Evolutionary conservation across 2,113 vertebrate genomes (phyloP).

Genomic region (Brachyistius frenatus): DNA sequence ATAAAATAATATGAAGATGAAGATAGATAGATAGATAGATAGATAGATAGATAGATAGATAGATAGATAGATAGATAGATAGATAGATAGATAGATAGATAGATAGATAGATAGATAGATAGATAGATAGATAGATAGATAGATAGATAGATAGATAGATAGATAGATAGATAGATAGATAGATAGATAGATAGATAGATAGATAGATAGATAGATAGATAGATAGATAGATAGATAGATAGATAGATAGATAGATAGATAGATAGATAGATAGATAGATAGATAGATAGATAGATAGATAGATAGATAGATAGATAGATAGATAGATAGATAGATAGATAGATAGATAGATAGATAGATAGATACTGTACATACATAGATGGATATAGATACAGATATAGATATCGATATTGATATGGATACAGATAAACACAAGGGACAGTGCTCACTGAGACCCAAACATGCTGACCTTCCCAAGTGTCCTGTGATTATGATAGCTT

Average conservation of each 20-base stretch:
- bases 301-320: no score
- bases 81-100: neutral
- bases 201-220: constrained; percentile 13
- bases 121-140: no score
- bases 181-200: constrained; percentile 18
- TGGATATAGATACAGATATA: neutral
- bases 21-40: constrained; percentile 17
- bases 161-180: constrained; percentile 3
- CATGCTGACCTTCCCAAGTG: constrained; percentile 56
- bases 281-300: no score
- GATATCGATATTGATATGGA: neutral
- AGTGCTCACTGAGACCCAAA: constrained; percentile 47
- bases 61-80: constrained; percentile 11
- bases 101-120: no score
- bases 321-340: no score
- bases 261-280: no score
- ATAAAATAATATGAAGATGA: no score
- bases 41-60: constrained; percentile 18
- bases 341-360: no score
- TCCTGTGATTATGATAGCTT: constrained; percentile 68
- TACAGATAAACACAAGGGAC: neutral
- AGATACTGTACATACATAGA: no score
- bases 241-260: no score
- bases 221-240: constrained; percentile 3
- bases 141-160: no score